Evolutionary conservation across 2,113 vertebrate species (phyloP).

Genomic region (Podocnemis expansa): DNA sequence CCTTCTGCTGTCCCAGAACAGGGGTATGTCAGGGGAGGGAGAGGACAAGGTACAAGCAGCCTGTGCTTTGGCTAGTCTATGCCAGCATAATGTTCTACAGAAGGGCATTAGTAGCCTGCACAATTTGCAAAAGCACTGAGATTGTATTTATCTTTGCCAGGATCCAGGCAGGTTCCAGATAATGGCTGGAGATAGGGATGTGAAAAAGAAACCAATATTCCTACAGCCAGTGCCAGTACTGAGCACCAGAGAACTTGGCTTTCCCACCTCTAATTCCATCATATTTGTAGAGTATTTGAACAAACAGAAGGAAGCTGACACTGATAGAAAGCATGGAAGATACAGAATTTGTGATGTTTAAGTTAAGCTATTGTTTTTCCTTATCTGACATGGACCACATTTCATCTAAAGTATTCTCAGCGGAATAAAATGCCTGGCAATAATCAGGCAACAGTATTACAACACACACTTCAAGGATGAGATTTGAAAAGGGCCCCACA

Average conservation of each 20-base stretch:
- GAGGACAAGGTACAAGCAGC: background rate
- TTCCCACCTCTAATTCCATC: background rate
- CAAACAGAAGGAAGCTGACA: background rate
- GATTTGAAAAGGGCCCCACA: background rate
- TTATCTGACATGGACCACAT: background rate
- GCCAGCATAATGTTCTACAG: background rate
- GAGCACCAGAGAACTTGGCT: background rate
- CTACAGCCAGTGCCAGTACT: background rate
- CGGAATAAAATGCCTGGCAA: background rate
- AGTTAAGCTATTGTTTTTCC: background rate
- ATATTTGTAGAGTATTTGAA: background rate
- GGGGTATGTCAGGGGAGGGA: background rate
- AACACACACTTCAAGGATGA: background rate
- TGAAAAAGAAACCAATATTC: background rate
- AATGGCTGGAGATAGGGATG: no score
- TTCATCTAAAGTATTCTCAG: background rate
- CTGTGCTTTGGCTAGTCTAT: background rate
- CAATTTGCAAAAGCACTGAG: background rate
- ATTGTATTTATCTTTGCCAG: fast-evolving
- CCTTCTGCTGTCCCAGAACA: background rate
- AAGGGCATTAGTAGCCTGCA: background rate
- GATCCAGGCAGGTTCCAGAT: no score
- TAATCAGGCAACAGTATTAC: background rate
- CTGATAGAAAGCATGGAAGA: background rate
- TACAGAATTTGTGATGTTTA: background rate